Base-by-base conservation (phyloP, 2,888 invertebrate species). In the Caenorhabditis sulstoni region DNA sequence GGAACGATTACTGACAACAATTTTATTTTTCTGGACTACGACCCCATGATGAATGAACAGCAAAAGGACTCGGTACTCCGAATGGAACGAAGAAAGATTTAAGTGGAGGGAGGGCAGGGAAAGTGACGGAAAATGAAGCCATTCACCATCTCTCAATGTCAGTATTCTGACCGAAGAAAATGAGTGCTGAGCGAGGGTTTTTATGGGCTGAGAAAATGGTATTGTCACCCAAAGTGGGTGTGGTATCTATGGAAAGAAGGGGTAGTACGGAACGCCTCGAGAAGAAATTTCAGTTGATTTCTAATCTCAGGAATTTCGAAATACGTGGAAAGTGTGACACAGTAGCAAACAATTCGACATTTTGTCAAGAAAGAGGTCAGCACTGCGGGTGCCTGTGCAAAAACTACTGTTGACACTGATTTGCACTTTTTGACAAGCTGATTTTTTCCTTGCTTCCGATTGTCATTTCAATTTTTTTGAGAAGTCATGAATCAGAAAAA, bases 171-270 rank as follows among this genome's bases (percentile, higher is more conserved):
- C 61, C 70, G 44, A 61, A 61, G 39, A 61, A 47, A 68, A 59
- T 41, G 52, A 49, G 57, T 44, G 29, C 52, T 11, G 50, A 53
- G 52, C 49, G 70, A 37, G 39, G 53, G 29, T 55, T 70, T 70
- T 70, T 61, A 70, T 70, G 61, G 61, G 61, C 61, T 70, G 70
- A 70, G 70, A 70, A 70, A 70, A 70, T 70, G 61, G 70, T 61
- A 70, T 68, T 41, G 59, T 61, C 61, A 68, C 68, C 68, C 58
- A 59, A 68, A 53, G 44, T 29, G 61, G 50, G 61, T 37, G 61
- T 35, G 45, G 65, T 35, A 45, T 37, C 22, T 49, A 16, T 49
- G 8, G 58, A 61, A 62, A 29, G 4, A 29, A 29, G 29, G 29
- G n/a, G n/a, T n/a, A 29, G 29, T 29, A 29, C 29, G 29, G 29